These are phyloP conservation scores for Rapana venosa DNA, from an alignment of 2,888 invertebrate species.

Conservation along the genomic window DNA sequence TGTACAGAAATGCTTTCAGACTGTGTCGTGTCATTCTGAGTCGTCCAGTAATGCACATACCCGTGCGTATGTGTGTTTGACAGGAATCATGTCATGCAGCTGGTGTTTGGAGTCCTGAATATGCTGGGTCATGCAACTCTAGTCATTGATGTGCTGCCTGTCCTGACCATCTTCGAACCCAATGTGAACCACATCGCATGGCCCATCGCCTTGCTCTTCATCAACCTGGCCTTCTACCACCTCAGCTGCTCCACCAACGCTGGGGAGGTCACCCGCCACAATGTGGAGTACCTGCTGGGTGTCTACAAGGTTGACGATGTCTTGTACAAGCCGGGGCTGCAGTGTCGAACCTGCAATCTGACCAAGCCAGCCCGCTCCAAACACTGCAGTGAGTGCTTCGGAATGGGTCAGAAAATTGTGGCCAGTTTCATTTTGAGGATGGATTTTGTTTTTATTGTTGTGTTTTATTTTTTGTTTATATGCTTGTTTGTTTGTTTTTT, in stretches of 20 bases:
- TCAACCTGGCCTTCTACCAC: conserved; percentile 66
- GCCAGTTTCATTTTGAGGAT: not conserved
- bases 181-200: conserved; percentile 67
- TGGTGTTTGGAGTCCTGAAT: conserved; percentile 66
- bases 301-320: conserved; percentile 68
- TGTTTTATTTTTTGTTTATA: not conserved
- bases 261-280: conserved; percentile 67
- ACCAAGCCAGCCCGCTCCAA: conserved; percentile 74
- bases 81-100: conserved; percentile 74
- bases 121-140: conserved; percentile 67
- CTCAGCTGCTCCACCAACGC: conserved; percentile 70
- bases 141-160: conserved; percentile 70
- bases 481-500: not conserved
- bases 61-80: not conserved
- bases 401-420: not conserved
- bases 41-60: too few species aligned
- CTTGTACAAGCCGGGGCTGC: conserved; percentile 60
- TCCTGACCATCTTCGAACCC: conserved; percentile 66
- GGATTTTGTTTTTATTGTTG: not conserved
- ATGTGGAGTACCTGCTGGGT: conserved; percentile 55
- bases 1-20: too few species aligned
- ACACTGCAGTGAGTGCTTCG: conserved; percentile 74
- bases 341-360: conserved; percentile 70
- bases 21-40: too few species aligned
- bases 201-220: conserved; percentile 64